Evolutionary conservation across 2,797 vertebrate species (phyloP).

Genomic region (Smutsia gigantea): DNA sequence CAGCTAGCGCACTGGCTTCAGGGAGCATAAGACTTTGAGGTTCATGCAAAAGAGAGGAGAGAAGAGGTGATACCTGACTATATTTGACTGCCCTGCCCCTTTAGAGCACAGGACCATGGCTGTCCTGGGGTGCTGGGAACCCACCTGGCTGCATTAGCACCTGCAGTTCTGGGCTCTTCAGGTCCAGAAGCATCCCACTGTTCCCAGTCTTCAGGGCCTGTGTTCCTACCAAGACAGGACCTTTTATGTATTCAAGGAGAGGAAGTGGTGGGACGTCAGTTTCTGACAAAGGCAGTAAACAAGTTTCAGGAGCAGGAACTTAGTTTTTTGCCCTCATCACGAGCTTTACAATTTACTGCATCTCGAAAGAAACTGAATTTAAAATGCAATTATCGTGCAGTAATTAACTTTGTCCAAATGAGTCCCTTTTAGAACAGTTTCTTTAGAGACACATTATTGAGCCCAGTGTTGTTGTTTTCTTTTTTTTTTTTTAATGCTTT

Average conservation of each 20-base stretch:
- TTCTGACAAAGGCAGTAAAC: conserved; percentile 74
- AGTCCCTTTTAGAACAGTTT: conserved; percentile 72
- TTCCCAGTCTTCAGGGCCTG: fast-evolving
- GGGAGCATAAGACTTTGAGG: background rate
- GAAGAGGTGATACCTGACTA: background rate
- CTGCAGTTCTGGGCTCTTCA: fast-evolving
- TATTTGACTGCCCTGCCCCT: fast-evolving
- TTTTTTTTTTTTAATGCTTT: background rate
- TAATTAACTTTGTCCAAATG: conserved; percentile 83
- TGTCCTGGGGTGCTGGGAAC: fast-evolving
- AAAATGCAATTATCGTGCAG: conserved; percentile 73
- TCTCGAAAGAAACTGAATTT: conserved; percentile 78
- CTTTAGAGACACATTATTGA: conserved; percentile 43
- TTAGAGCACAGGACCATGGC: fast-evolving
- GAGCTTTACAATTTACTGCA: conserved; percentile 71
- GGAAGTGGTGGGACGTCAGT: background rate
- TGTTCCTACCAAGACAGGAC: background rate
- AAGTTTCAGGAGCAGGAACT: conserved; percentile 73
- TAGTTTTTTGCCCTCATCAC: conserved; percentile 51
- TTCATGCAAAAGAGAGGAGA: background rate
- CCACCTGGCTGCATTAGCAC: fast-evolving
- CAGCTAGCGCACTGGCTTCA: fast-evolving
- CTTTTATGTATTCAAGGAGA: background rate
- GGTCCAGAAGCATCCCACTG: background rate
- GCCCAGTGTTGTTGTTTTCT: background rate